Evolutionary conservation across 2,888 invertebrate genomes (phyloP).

Genomic region (Elysia crispata): DNA sequence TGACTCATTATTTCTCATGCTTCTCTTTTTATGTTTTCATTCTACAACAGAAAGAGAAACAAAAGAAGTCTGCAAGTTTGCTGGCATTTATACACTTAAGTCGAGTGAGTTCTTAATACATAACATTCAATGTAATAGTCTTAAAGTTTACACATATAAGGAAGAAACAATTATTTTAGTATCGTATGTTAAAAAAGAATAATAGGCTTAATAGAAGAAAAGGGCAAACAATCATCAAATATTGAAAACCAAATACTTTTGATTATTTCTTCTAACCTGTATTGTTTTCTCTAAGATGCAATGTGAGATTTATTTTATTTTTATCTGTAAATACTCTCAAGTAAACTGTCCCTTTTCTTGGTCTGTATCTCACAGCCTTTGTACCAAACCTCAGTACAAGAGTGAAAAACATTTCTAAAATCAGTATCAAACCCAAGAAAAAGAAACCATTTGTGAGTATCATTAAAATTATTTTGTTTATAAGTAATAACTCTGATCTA

Average conservation of each 20-base stretch:
- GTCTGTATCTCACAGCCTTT: conserved; percentile 62
- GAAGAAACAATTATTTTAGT: background rate
- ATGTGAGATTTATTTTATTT: too few relatives aligned
- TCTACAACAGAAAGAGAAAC: conserved; percentile 70
- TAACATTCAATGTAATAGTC: background rate
- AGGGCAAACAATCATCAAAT: too few relatives aligned
- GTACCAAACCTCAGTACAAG: conserved; percentile 70
- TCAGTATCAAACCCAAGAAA: conserved; percentile 59
- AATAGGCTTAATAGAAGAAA: too few relatives aligned
- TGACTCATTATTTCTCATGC: too few relatives aligned
- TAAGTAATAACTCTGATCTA: too few relatives aligned
- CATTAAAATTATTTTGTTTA: too few relatives aligned
- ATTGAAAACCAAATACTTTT: too few relatives aligned
- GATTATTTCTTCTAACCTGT: too few relatives aligned
- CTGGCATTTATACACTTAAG: conserved; percentile 73
- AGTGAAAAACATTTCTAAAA: conserved; percentile 73
- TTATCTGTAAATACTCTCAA: too few relatives aligned
- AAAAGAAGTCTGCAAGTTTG: conserved; percentile 74
- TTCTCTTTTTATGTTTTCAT: too few relatives aligned
- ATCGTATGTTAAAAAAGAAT: background rate
- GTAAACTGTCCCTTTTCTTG: background rate
- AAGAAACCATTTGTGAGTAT: conserved; percentile 37
- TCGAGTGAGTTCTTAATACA: conserved; percentile 60
- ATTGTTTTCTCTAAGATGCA: too few relatives aligned
- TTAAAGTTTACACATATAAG: background rate